Evolutionary conservation across 2,888 invertebrate species (phyloP).

Genomic region (Polymixis lichenea): DNA sequence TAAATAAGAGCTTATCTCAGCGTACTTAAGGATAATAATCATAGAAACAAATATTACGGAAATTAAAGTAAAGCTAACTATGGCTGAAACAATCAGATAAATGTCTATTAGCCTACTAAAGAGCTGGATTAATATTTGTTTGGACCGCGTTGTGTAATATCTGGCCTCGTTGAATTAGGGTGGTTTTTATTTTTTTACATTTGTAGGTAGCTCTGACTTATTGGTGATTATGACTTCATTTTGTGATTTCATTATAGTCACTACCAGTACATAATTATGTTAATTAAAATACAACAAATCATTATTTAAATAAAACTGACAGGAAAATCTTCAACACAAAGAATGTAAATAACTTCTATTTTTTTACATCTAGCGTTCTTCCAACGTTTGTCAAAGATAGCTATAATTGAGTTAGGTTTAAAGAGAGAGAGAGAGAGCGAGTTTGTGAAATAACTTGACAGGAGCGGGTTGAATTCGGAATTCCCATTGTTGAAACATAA

Average conservation of each 20-base stretch:
- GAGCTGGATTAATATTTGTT: constrained; percentile 40
- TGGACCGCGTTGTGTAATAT: constrained; percentile 15
- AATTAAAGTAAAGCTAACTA: constrained; percentile 26
- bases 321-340: constrained; percentile 8
- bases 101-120: constrained; percentile 18
- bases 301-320: background rate
- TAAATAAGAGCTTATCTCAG: constrained; percentile 42
- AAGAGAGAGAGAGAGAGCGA: too few species aligned
- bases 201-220: background rate
- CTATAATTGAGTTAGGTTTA: too few species aligned
- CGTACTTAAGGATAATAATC: constrained; percentile 32
- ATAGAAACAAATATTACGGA: constrained; percentile 25
- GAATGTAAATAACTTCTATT: constrained; percentile 8
- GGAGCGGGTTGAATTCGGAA: background rate
- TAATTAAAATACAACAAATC: background rate
- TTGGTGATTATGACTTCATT: background rate
- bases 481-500: background rate
- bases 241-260: background rate
- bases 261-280: background rate
- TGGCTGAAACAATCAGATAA: constrained; percentile 35
- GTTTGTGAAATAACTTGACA: background rate
- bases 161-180: background rate
- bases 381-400: constrained; percentile 3
- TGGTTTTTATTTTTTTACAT: background rate
- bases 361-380: background rate